A percentile compares a stretch with the other conserved stretches of the same genome.
phyloP scores from a whole-genome alignment of 2,888 invertebrate species.

The Coelogynopora nodosa region DNA sequence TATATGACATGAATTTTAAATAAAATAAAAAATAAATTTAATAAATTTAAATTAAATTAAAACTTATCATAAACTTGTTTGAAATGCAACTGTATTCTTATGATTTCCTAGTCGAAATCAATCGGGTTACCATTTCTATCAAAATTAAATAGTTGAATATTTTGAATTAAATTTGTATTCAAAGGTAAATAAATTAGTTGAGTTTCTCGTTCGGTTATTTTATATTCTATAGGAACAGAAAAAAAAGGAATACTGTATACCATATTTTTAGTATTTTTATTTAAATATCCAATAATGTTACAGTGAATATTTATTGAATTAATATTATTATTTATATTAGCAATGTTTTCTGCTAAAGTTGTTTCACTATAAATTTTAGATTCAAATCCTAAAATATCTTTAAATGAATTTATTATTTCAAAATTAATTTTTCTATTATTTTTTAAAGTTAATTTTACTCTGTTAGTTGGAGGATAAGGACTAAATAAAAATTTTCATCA shows the following conservation, averaged over 20 bases:
- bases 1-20: too few species aligned
- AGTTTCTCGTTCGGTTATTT: slow-evolving; percentile 45
- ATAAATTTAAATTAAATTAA: too few species aligned
- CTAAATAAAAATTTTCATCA: background rate
- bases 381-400: background rate
- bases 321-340: background rate
- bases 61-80: slow-evolving; percentile 44
- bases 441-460: background rate
- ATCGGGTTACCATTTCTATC: slow-evolving; percentile 46
- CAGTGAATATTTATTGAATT: background rate
- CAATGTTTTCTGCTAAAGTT: background rate
- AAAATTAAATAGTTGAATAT: slow-evolving; percentile 37
- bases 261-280: background rate
- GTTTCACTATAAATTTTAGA: background rate
- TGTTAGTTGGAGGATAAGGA: background rate
- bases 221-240: slow-evolving; percentile 46
- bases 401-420: background rate
- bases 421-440: background rate
- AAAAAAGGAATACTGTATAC: background rate
- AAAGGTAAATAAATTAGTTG: slow-evolving; percentile 47
- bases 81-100: slow-evolving; percentile 47
- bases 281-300: background rate
- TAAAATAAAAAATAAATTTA: too few species aligned
- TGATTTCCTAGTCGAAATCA: slow-evolving; percentile 43
- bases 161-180: slow-evolving; percentile 39